These are phyloP conservation scores for Cyphomyrus discorhynchus DNA, from an alignment of 2,113 vertebrate genomes.

Conservation along the genomic window DNA sequence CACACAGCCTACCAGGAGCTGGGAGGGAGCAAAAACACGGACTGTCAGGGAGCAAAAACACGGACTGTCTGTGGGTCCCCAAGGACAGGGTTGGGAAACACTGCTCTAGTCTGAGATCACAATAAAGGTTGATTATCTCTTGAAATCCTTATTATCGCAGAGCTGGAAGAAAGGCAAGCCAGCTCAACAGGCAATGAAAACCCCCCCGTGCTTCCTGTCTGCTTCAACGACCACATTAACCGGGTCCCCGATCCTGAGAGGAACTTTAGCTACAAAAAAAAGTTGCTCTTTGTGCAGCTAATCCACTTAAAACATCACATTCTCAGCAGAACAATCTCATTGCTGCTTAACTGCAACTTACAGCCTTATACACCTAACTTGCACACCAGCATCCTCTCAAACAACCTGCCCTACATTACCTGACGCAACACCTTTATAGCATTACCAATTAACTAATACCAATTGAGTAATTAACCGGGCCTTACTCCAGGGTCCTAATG, in stretches of 20 bases:
- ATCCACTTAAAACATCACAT: neutral
- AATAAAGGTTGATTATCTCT: neutral
- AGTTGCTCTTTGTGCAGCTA: neutral
- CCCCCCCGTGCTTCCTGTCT: neutral
- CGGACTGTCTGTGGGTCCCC: neutral
- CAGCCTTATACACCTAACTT: neutral
- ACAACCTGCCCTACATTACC: neutral
- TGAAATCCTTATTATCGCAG: neutral
- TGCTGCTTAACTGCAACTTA: neutral
- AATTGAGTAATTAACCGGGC: neutral
- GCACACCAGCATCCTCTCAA: neutral
- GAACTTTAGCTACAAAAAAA: neutral
- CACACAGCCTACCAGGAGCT: too few relatives aligned
- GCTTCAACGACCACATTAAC: neutral
- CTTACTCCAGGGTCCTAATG: neutral
- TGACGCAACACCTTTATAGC: neutral
- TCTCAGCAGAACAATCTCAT: neutral
- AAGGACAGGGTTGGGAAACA: neutral
- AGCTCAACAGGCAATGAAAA: neutral
- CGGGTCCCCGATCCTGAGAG: neutral
- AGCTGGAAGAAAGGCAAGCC: neutral
- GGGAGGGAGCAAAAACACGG: neutral
- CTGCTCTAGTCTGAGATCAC: neutral
- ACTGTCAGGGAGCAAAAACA: neutral
- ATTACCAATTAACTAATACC: neutral